phyloP scores from a whole-genome alignment of 2,888 invertebrate species.

The Oasisia sp. region DNA sequence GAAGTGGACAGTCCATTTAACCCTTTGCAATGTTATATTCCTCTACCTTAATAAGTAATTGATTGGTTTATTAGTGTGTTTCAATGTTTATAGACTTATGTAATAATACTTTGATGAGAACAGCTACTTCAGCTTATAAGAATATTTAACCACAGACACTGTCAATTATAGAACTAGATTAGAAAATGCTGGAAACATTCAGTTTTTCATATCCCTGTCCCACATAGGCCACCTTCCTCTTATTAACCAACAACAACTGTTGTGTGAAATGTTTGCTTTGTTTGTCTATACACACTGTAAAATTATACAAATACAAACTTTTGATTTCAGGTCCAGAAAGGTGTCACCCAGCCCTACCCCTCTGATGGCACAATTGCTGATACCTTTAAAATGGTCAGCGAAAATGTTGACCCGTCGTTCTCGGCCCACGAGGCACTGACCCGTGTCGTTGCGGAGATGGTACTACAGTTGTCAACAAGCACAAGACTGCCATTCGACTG shows the following conservation, averaged over 20 bases:
- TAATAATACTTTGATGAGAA: too few species aligned
- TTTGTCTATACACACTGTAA: neutral
- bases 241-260: neutral
- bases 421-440: constrained; percentile 52
- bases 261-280: neutral
- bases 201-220: too few species aligned
- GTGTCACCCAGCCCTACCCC: constrained; percentile 48
- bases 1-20: too few species aligned
- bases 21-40: too few species aligned
- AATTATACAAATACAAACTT: neutral
- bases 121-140: too few species aligned
- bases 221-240: too few species aligned
- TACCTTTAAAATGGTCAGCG: constrained; percentile 59
- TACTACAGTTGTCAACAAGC: constrained; percentile 53
- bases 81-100: too few species aligned
- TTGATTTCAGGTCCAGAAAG: neutral
- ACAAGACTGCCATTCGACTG: constrained; percentile 56
- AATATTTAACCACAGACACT: too few species aligned
- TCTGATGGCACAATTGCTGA: constrained; percentile 64
- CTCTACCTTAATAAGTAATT: too few species aligned
- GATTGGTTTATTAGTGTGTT: too few species aligned
- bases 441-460: constrained; percentile 52
- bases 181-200: too few species aligned
- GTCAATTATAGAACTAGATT: too few species aligned
- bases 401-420: constrained; percentile 61